A percentile compares a stretch with the other conserved stretches of the same genome.
Conservation (phyloP, 2,797 vertebrate genomes). For the Clarias platycephalus region DNA sequence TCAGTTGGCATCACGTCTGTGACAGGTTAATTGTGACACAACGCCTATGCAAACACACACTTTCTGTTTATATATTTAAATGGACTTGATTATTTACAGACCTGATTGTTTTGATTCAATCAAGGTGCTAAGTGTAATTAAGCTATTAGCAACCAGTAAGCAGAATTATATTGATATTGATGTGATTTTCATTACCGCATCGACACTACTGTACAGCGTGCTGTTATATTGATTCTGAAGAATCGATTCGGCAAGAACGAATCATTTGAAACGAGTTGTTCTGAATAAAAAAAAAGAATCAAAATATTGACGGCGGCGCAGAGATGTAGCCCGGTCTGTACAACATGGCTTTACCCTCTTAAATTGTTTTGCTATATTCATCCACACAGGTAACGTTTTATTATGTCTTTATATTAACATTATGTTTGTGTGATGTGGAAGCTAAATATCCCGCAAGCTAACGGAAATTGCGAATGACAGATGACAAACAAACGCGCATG, state of each 20-base stretch:
- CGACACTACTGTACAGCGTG: not conserved
- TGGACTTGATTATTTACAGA: not conserved
- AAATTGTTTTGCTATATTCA: not conserved
- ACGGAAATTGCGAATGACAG: not conserved
- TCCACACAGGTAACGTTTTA: not conserved
- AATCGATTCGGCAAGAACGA: slow-evolving; percentile 7
- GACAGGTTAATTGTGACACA: too few relatives aligned
- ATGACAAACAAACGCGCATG: not conserved
- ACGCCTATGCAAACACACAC: too few relatives aligned
- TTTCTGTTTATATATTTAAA: not conserved
- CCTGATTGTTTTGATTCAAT: not conserved
- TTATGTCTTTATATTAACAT: not conserved
- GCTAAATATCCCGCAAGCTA: not conserved
- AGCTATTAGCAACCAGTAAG: not conserved
- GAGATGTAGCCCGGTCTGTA: not conserved
- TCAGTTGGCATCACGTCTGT: too few relatives aligned
- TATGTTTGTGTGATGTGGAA: not conserved
- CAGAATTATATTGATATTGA: too few relatives aligned
- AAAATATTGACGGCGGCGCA: not conserved
- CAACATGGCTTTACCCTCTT: slow-evolving; percentile 6
- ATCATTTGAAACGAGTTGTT: not conserved
- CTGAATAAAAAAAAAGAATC: not conserved
- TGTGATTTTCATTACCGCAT: not conserved
- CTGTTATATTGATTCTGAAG: not conserved
- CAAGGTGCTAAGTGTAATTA: not conserved